Evolutionary conservation across 64 coral and sea anemone genomes (phyloP).

Genomic region (Orbicella faveolata): DNA sequence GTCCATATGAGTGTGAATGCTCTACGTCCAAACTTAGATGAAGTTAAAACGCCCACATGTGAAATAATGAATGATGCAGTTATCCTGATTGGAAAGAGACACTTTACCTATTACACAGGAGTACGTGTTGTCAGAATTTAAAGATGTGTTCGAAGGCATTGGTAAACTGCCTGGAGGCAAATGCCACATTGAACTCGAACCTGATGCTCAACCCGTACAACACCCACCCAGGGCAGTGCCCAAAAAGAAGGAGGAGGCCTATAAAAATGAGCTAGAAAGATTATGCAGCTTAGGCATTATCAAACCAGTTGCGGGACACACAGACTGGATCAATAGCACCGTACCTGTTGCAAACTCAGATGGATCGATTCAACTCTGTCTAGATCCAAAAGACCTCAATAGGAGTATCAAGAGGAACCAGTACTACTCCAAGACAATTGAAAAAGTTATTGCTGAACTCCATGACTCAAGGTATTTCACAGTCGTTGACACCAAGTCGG

Average conservation of each 20-base stretch:
- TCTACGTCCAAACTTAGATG: conserved; percentile 3
- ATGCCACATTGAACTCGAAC: conserved; percentile 58
- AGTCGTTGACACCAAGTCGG: background rate
- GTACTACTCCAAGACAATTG: background rate
- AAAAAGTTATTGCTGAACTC: background rate
- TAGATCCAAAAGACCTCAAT: background rate
- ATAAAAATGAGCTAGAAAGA: conserved; percentile 56
- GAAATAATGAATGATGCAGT: conserved; percentile 8
- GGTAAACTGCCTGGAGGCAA: conserved; percentile 48
- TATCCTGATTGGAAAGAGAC: conserved; percentile 3
- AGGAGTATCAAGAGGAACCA: background rate
- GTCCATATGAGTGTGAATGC: conserved; percentile 18
- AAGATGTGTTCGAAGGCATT: conserved; percentile 59
- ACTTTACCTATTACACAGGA: conserved; percentile 40
- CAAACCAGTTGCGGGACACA: conserved; percentile 23
- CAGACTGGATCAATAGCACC: background rate
- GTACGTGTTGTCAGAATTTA: conserved; percentile 45
- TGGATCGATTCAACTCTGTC: background rate
- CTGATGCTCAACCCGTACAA: conserved; percentile 32
- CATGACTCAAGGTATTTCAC: background rate
- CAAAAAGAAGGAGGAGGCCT: conserved; percentile 24
- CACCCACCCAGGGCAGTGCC: conserved; percentile 54
- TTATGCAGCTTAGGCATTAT: conserved; percentile 33
- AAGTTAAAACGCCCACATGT: background rate
- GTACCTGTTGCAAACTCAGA: background rate